Conservation (phyloP, 2,888 invertebrate genomes). For the Rhimphoctona megacephalus region DNA sequence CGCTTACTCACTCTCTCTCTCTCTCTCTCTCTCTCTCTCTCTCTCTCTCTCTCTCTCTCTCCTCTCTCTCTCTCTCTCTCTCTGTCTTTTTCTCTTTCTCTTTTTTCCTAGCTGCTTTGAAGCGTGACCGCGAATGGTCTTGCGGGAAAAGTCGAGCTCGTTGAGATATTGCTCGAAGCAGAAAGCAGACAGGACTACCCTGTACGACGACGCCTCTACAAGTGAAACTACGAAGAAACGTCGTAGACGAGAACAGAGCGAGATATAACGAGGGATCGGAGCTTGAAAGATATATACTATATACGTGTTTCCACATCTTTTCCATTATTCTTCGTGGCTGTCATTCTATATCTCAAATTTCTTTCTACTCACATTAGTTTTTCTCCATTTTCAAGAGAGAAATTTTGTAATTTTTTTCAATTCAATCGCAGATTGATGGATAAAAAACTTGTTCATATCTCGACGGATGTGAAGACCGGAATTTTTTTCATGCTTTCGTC, state of each 20-base stretch:
- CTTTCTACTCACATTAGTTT: constrained; percentile 5
- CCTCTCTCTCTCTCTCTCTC: constrained; percentile 33
- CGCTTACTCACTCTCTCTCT: constrained; percentile 32
- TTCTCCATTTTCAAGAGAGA: not conserved
- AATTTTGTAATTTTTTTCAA: constrained; percentile 7
- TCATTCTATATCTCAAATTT: constrained; percentile 10
- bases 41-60: constrained; percentile 30
- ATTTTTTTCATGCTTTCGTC: not conserved
- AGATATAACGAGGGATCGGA: constrained; percentile 41
- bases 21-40: constrained; percentile 28
- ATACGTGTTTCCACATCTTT: constrained; percentile 42
- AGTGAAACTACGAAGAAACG: constrained; percentile 39
- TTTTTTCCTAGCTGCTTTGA: constrained; percentile 44
- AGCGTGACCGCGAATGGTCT: constrained; percentile 61
- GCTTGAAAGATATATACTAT: not conserved
- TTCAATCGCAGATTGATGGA: not conserved
- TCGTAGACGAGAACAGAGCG: constrained; percentile 38
- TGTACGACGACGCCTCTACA: constrained; percentile 30
- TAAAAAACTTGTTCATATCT: not conserved
- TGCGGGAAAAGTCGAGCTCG: constrained; percentile 63
- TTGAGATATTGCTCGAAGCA: constrained; percentile 64
- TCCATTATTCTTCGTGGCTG: constrained; percentile 51
- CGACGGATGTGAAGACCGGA: not conserved
- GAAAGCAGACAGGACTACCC: constrained; percentile 42
- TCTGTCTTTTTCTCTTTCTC: constrained; percentile 22